phyloP scores from a whole-genome alignment of 1,140 invertebrate species.

The Hyles euphorbiae region DNA sequence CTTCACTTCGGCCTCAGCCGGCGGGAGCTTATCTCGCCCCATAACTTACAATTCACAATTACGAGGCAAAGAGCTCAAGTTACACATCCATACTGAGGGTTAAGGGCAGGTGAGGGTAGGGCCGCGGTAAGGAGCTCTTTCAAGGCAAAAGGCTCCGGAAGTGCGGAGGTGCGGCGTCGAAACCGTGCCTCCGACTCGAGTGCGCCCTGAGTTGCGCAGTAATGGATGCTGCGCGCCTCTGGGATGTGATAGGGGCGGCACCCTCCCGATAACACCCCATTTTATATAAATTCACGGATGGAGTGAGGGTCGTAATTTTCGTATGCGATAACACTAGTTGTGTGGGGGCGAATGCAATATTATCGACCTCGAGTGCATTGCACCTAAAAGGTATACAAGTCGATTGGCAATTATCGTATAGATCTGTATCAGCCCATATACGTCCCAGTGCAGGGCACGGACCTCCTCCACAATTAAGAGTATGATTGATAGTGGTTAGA shows the following conservation, averaged over 20 bases:
- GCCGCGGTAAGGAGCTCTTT: constrained; percentile 26
- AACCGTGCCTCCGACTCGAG: constrained; percentile 46
- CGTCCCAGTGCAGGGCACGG: no score
- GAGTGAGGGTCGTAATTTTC: constrained; percentile 41
- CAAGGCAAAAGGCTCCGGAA: constrained; percentile 54
- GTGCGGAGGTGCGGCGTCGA: constrained; percentile 48
- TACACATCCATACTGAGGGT: constrained; percentile 51
- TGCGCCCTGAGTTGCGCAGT: constrained; percentile 65
- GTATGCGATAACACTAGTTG: constrained; percentile 15
- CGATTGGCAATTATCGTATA: no score
- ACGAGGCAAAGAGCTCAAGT: constrained; percentile 25
- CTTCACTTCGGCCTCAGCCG: constrained; percentile 83
- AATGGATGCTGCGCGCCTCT: constrained; percentile 64
- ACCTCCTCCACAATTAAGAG: no score
- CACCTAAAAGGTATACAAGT: not conserved
- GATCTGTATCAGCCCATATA: no score
- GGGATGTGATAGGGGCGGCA: constrained; percentile 50
- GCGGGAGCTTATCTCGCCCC: constrained; percentile 72
- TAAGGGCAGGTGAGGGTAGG: constrained; percentile 42
- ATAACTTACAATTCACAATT: constrained; percentile 43
- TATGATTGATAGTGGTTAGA: no score
- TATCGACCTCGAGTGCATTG: constrained; percentile 1
- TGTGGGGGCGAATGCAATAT: constrained; percentile 12
- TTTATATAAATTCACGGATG: constrained; percentile 51
- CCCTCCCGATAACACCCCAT: constrained; percentile 43